These are phyloP conservation scores for Spilosoma lubricipeda DNA, from an alignment of 2,888 invertebrate species.

Conservation along the genomic window DNA sequence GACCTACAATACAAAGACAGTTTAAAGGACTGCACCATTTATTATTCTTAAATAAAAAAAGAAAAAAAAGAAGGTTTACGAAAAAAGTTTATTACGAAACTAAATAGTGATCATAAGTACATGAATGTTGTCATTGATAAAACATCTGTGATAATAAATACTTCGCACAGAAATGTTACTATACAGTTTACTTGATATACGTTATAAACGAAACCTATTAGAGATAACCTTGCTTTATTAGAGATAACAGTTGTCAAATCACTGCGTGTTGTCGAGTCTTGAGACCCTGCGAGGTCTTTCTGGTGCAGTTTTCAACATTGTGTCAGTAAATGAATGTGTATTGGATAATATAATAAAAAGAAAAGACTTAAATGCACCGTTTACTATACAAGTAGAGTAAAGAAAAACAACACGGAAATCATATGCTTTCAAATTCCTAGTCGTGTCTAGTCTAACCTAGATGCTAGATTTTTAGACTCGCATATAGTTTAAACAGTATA, in stretches of 20 bases:
- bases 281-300: neutral
- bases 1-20: neutral
- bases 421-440: neutral
- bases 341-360: too few species aligned
- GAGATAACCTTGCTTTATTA: neutral
- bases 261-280: neutral
- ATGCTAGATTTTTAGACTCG: neutral
- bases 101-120: slow-evolving; percentile 26
- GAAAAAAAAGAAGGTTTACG: neutral
- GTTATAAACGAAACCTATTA: neutral
- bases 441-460: neutral
- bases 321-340: too few species aligned
- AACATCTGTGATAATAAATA: slow-evolving; percentile 45
- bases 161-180: slow-evolving; percentile 18
- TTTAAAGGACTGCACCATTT: too few species aligned
- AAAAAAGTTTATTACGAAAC: slow-evolving; percentile 37
- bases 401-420: neutral
- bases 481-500: neutral
- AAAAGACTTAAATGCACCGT: neutral
- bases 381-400: too few species aligned
- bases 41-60: too few species aligned
- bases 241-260: slow-evolving; percentile 3
- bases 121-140: slow-evolving; percentile 39
- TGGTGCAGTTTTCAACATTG: too few species aligned
- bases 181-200: slow-evolving; percentile 19